A percentile compares a stretch with the other conserved stretches of the same genome.
These are phyloP conservation scores for Neomorphus geoffroyi DNA, from an alignment of 2,797 vertebrate genomes.

Conservation along the genomic window DNA sequence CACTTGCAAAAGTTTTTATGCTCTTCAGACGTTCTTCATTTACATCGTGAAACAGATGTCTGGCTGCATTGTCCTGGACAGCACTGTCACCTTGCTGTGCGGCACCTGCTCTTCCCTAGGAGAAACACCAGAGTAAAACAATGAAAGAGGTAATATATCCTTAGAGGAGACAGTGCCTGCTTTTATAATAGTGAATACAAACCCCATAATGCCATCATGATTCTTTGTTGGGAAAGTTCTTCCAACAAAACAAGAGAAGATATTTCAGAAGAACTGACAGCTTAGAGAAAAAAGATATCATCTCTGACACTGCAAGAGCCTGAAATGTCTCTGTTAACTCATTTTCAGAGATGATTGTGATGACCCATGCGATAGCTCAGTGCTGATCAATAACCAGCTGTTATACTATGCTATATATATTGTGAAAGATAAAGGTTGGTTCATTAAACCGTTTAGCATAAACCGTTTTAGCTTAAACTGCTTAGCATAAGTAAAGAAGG, in stretches of 20 bases:
- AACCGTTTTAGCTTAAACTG: too few relatives aligned
- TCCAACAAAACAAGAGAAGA: background rate
- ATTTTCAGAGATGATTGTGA: background rate
- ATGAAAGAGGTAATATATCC: background rate
- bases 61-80: constrained; percentile 75
- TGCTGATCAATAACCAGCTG: background rate
- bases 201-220: background rate
- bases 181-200: background rate
- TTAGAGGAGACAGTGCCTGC: background rate
- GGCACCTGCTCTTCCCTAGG: constrained; percentile 79
- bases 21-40: constrained; percentile 76
- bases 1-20: constrained; percentile 79
- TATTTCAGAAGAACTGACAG: background rate
- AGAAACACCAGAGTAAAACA: background rate
- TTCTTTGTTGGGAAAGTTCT: background rate
- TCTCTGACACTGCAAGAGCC: background rate
- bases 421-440: too few relatives aligned
- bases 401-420: background rate
- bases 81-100: constrained; percentile 72
- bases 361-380: background rate
- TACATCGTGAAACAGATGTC: constrained; percentile 80
- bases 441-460: too few relatives aligned
- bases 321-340: background rate
- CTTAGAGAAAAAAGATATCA: background rate
- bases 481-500: too few relatives aligned